Base-by-base conservation (phyloP, 2,797 vertebrate species). In the Cirrhinus molitorella region DNA sequence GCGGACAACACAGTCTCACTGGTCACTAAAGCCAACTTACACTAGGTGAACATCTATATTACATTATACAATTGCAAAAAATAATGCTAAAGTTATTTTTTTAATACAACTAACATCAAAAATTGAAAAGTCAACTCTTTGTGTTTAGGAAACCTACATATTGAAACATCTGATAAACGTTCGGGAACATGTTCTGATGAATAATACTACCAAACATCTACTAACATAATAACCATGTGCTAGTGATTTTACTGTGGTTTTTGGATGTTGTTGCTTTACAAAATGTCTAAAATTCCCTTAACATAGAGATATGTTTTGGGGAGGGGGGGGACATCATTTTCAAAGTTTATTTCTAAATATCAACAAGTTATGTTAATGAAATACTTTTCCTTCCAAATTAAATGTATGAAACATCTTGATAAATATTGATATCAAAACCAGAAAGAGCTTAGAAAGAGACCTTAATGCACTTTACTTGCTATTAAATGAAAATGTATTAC, bases 181-280 rank as follows among this genome's bases (percentile, higher is more conserved):
- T 13, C 1, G 10, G 13, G 25, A 57, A 17, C 13, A 5, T n/a
- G 7, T 57, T 40, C 13, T 40, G 59, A 66, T 66, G 8, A 66
- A 37, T 37, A 34, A 37, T 37, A 66, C 34, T 21, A 10, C 0
- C 31, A 37, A 21, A 66, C 10, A 66, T 66, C 63, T 34, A 34
- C 16, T 66, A 21, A 66, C 4, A 17, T 31, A 66, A 16, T 31
- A 31, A 63, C 25, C 59, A 63, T 14, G 19, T 34, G 5, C 31
- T 53, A 73, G 49, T n/a, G 71, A 53, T 34, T 34, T 73, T 53
- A 53, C 3, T 37, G 71, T 21, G 12, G 49, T 73, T 74, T 37
- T 37, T 21, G 49, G 31, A 16, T 37, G 19, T 74, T 10, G 6
- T 23, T 23, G 28, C 47, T 53, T 51, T 53, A 53, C 28, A 34